phyloP scores from a whole-genome alignment of 1,140 invertebrate genomes.

The Zaprionus nigranus region DNA sequence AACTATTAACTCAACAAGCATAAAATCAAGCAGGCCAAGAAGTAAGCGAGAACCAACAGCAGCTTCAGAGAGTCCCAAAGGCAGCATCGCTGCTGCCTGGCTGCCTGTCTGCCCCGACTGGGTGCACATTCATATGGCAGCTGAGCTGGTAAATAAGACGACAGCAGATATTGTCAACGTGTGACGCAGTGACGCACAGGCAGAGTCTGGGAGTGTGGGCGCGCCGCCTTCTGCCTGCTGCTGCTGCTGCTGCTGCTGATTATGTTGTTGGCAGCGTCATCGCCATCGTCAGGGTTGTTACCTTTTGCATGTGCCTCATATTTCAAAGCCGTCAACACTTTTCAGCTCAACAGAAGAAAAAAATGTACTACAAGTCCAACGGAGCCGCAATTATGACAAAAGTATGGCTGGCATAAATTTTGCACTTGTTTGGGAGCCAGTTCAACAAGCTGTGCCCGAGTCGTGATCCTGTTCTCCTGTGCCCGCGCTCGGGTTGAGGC shows the following conservation, averaged over 20 bases:
- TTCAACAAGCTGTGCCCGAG: background rate
- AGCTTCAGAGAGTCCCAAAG: background rate
- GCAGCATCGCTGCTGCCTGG: background rate
- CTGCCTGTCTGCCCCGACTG: background rate
- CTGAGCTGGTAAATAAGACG: conserved; percentile 72
- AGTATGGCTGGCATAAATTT: conserved; percentile 81
- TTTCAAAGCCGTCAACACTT: conserved; percentile 80
- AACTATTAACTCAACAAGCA: conserved; percentile 83
- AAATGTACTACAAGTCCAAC: conserved; percentile 65
- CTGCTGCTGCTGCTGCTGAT: conserved; percentile 36
- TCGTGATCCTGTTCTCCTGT: background rate
- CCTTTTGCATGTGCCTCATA: conserved; percentile 73
- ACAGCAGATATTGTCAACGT: conserved; percentile 72
- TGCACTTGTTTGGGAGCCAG: conserved; percentile 66
- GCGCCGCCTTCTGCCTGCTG: background rate
- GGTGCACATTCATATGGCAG: conserved; percentile 47
- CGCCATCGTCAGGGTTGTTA: conserved; percentile 59
- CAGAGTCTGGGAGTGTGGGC: conserved; percentile 16
- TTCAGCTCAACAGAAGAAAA: conserved; percentile 26
- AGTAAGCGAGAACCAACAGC: conserved; percentile 26
- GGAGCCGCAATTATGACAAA: conserved; percentile 79
- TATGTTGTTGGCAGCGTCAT: conserved; percentile 44
- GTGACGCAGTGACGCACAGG: conserved; percentile 51
- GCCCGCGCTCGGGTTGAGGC: conserved; percentile 24
- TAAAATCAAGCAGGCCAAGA: conserved; percentile 74